A percentile compares a stretch with the other conserved stretches of the same genome.
These are phyloP conservation scores for Odontamblyopus rebecca DNA, from an alignment of 2,797 vertebrate species.

Conservation along the genomic window DNA sequence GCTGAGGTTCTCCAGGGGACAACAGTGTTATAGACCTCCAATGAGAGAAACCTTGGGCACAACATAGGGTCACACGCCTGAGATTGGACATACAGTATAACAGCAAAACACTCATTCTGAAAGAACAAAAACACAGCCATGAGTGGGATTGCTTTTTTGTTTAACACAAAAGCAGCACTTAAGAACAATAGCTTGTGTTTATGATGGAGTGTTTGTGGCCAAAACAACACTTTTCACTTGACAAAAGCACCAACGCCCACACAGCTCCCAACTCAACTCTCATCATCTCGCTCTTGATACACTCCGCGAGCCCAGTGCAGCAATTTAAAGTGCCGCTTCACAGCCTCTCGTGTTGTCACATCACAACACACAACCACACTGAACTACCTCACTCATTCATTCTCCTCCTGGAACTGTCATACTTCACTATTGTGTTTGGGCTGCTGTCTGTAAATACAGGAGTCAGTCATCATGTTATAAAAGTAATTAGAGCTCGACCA, in stretches of 20 bases:
- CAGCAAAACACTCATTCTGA: conserved; percentile 48
- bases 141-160: conserved; percentile 57
- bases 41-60: conserved; percentile 9
- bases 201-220: conserved; percentile 62
- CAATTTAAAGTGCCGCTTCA: conserved; percentile 53
- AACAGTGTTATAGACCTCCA: conserved; percentile 16
- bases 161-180: conserved; percentile 52
- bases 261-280: conserved; percentile 46
- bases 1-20: conserved; percentile 21
- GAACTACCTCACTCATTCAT: conserved; percentile 26
- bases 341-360: conserved; percentile 41
- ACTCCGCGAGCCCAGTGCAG: conserved; percentile 33
- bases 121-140: conserved; percentile 29
- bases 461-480: neutral
- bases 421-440: neutral
- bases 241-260: conserved; percentile 65
- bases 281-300: conserved; percentile 55
- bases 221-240: conserved; percentile 66
- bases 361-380: conserved; percentile 24
- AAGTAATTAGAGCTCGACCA: neutral
- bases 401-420: conserved; percentile 15
- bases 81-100: neutral
- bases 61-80: neutral
- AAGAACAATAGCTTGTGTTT: conserved; percentile 61
- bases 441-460: neutral